Base-by-base conservation (phyloP, 2,888 invertebrate species). In the Sminthurides aquaticus region DNA sequence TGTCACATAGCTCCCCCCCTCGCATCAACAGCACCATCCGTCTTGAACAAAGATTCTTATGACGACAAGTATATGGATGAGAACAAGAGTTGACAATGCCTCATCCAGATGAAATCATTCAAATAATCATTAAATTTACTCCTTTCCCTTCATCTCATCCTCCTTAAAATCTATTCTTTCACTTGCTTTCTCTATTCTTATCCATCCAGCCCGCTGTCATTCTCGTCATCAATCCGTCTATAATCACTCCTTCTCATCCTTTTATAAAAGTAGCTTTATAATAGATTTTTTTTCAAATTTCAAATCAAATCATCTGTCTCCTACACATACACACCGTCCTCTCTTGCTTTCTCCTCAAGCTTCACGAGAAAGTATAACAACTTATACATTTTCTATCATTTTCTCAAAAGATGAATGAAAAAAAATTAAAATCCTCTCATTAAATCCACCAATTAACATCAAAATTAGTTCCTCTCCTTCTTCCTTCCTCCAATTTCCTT, bases 1-100 rank as follows among this genome's bases (percentile, higher is more conserved):
- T 57, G 28, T 57, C 28, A 20, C 34, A 34, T 18, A 54, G 57
- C 57, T 58, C 43, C 29, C 43, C 58, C 43, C 24, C 43, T 43
- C 24, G 48, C 43, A 18, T 43, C 58, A 27, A 29, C 56, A 56
- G 3, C 25, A 20, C 18, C 49, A 49, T 3, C 20, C 22, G 3
- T 18, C 49, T 3, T 49, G 2, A n/a, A 49, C 3, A n/a, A n/a
- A n/a, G n/a, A n/a, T n/a, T n/a, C n/a, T n/a, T n/a, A n/a, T n/a
- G n/a, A n/a, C n/a, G n/a, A n/a, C n/a, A n/a, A n/a, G n/a, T n/a
- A n/a, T n/a, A n/a, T n/a, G n/a, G n/a, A n/a, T n/a, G n/a, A n/a
- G n/a, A n/a, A n/a, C n/a, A n/a, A n/a, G n/a, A n/a, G n/a, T n/a
- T n/a, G n/a, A n/a, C n/a, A n/a, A n/a, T n/a, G n/a, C n/a, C n/a